Conservation (phyloP, 1,140 invertebrate species). For the Drosophila subobscura region DNA sequence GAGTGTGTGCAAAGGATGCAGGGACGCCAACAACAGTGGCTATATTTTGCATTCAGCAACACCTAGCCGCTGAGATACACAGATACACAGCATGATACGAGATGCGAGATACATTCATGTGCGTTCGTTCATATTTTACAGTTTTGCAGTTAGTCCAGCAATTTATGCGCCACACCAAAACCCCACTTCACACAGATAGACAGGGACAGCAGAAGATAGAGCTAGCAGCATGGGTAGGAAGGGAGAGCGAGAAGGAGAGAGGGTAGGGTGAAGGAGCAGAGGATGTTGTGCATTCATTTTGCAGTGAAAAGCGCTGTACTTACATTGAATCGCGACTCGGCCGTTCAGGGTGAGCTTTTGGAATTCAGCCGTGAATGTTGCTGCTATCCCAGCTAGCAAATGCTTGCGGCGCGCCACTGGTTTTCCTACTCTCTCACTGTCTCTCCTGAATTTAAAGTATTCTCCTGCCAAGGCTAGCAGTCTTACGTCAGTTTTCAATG, state of each 20-base stretch:
- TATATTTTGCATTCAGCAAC: constrained; percentile 65
- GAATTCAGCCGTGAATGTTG: constrained; percentile 30
- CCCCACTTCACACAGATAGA: too few species aligned
- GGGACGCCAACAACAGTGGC: constrained; percentile 13
- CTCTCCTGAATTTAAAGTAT: constrained; percentile 25
- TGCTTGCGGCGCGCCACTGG: constrained; percentile 48
- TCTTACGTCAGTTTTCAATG: constrained; percentile 35
- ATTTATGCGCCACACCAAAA: constrained; percentile 64
- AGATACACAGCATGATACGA: constrained; percentile 4
- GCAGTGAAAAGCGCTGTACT: constrained; percentile 65
- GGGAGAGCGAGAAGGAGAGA: background rate
- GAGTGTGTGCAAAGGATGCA: constrained; percentile 60
- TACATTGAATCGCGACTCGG: constrained; percentile 60
- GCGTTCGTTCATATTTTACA: constrained; percentile 70
- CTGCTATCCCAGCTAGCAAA: constrained; percentile 51
- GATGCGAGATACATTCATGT: constrained; percentile 41
- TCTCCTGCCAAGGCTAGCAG: constrained; percentile 7
- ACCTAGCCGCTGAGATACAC: constrained; percentile 56
- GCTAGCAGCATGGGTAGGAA: background rate
- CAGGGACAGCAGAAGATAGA: constrained; percentile 21
- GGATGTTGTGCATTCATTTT: constrained; percentile 53
- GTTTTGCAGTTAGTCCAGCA: constrained; percentile 72
- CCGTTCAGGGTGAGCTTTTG: constrained; percentile 49
- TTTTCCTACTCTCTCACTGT: too few species aligned
- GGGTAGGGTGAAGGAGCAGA: background rate